These are phyloP conservation scores for Ophion ellenae DNA, from an alignment of 2,888 invertebrate genomes.

Conservation along the genomic window DNA sequence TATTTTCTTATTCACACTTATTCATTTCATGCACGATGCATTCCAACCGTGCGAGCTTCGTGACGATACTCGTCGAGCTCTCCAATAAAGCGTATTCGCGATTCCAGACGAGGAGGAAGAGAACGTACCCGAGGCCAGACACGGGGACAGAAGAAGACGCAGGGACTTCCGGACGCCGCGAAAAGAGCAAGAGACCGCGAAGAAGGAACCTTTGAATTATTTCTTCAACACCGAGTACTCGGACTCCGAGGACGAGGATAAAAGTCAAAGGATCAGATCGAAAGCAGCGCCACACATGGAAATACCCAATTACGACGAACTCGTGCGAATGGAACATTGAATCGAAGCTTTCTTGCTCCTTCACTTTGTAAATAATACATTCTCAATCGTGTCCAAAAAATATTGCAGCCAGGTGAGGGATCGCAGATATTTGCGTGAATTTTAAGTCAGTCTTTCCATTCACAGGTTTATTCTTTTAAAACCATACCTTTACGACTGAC, in stretches of 20 bases:
- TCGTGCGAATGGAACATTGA: slow-evolving; percentile 72
- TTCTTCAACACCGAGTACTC: slow-evolving; percentile 76
- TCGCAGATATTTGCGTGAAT: no score
- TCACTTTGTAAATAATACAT: slow-evolving; percentile 64
- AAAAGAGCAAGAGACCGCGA: slow-evolving; percentile 30
- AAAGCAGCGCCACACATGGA: slow-evolving; percentile 54
- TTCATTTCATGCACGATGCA: no score
- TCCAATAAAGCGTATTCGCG: background rate
- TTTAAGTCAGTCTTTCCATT: background rate
- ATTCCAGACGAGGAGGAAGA: slow-evolving; percentile 71
- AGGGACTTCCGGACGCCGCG: slow-evolving; percentile 20
- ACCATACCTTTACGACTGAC: slow-evolving; percentile 38
- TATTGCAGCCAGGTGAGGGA: no score
- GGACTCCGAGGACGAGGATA: slow-evolving; percentile 76
- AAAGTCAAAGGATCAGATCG: slow-evolving; percentile 28
- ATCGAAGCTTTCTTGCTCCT: slow-evolving; percentile 54
- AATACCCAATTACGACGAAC: slow-evolving; percentile 74
- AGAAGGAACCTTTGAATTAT: slow-evolving; percentile 73
- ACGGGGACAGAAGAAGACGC: slow-evolving; percentile 49
- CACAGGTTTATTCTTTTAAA: background rate
- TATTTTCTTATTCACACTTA: no score
- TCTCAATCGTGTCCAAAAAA: background rate
- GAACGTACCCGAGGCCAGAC: slow-evolving; percentile 29
- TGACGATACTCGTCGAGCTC: background rate
- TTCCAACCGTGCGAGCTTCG: background rate